Evolutionary conservation across 2,797 vertebrate species (phyloP), one percentile per base, ranked within the genome.

Genomic region (Pempheris klunzingeri): DNA sequence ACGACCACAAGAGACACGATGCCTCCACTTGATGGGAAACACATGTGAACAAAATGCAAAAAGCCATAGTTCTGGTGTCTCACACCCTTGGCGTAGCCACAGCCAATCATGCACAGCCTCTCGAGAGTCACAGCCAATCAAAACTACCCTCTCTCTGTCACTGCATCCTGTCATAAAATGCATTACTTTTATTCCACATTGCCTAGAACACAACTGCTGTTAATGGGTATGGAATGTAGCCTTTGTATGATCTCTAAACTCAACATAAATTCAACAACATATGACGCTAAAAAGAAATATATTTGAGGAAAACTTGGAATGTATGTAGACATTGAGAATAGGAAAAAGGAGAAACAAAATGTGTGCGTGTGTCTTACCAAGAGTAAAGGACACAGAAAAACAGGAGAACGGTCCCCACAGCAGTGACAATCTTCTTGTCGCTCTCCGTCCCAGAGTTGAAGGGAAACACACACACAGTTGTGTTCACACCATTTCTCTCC

Each of bases 351-450:
- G 17, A 60, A 36, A 30, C 2, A 53, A 44, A 17, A 20, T 5
- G 14, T 36, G 39, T 66, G 46, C 57, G 30, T 74, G 43, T 28
- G 24, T 81, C 95, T 94, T 95, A 99, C 98, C 98, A 99, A 43
- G 98, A 98, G 89, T 99, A 99, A 46, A 98, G 93, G 88, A 99
- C 95, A 66, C 98, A 99, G 81, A 92, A 92, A 59, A 98, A 96
- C 59, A 99, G 86, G 80, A 99, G 96, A 0, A 91, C 49, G 0
- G 96, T 95, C 52, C 98, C 98, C 68, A 98, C 69, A 14, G 87
- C 84, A 1, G 96, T 96, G 80, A 98, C 97, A 50, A 98, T 94
- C 75, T 94, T 96, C 79, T 96, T 96, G 82, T 98, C 97, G 44
- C 91, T 93, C 81, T 96, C 95, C 4, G 93, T 87, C 43, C 93